Conservation (phyloP, 2,113 vertebrate species). For the Archilochus colubris region DNA sequence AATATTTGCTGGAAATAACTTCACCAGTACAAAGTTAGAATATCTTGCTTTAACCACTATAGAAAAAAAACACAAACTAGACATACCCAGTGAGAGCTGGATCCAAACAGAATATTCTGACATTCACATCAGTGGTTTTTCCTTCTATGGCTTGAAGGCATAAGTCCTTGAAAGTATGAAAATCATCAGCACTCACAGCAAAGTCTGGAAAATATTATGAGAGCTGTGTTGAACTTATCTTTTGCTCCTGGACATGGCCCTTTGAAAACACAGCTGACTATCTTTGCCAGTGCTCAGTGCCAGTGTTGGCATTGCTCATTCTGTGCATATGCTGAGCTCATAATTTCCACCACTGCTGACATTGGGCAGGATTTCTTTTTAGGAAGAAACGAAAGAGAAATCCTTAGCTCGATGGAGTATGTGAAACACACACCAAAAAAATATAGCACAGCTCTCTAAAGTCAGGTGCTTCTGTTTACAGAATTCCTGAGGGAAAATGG, state of each 20-base stretch:
- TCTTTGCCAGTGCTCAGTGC: background rate
- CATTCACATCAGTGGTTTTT: background rate
- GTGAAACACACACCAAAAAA: background rate
- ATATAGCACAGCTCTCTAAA: background rate
- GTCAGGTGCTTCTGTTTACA: background rate
- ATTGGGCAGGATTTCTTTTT: background rate
- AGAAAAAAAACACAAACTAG: background rate
- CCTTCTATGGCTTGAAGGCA: background rate
- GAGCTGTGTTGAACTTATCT: background rate
- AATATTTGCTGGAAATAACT: background rate
- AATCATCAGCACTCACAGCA: background rate
- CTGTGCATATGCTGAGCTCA: background rate
- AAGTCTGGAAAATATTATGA: conserved; percentile 31
- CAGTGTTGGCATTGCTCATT: background rate
- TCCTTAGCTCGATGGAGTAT: background rate
- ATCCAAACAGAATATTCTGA: background rate
- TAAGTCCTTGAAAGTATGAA: background rate
- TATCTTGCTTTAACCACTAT: background rate
- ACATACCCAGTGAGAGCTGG: background rate
- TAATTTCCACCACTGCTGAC: conserved; percentile 2
- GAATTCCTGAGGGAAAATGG: background rate
- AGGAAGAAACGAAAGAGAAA: background rate
- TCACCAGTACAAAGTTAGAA: background rate
- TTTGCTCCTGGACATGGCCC: conserved; percentile 27
- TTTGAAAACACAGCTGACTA: conserved; percentile 33